phyloP scores from a whole-genome alignment of 1,140 invertebrate genomes.

The Ooceraea biroi region DNA sequence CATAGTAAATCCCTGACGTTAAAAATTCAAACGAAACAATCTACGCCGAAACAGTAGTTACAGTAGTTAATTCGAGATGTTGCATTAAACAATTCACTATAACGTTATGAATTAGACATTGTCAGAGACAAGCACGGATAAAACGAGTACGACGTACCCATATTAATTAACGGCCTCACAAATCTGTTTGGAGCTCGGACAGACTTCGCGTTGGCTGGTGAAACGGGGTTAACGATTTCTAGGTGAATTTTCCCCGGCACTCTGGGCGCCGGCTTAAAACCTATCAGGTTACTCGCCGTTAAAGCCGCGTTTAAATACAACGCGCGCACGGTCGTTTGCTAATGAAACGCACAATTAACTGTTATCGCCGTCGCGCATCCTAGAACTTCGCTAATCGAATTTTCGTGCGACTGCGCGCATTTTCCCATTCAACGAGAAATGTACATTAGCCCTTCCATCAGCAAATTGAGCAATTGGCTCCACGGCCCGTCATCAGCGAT shows the following conservation, averaged over 20 bases:
- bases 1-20: not conserved
- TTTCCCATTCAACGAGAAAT: slow-evolving; percentile 41
- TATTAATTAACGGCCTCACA: slow-evolving; percentile 1
- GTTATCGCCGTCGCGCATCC: slow-evolving; percentile 51
- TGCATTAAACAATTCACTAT: not conserved
- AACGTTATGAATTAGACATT: not conserved
- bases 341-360: slow-evolving; percentile 73
- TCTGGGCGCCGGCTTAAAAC: slow-evolving; percentile 3
- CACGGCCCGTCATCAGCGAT: slow-evolving; percentile 9
- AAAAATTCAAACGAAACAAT: not conserved
- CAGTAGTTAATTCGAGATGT: not conserved
- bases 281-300: slow-evolving; percentile 35
- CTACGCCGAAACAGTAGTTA: not conserved
- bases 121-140: not conserved
- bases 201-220: not conserved
- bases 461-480: slow-evolving; percentile 48
- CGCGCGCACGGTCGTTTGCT: slow-evolving; percentile 40
- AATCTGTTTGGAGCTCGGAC: not conserved
- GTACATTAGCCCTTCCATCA: slow-evolving; percentile 46
- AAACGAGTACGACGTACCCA: not conserved
- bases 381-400: slow-evolving; percentile 67
- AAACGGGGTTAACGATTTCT: slow-evolving; percentile 43
- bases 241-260: not conserved
- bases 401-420: slow-evolving; percentile 59
- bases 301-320: slow-evolving; percentile 54